phyloP scores from a whole-genome alignment of 2,888 invertebrate species.

The Phaedon cochleariae region DNA sequence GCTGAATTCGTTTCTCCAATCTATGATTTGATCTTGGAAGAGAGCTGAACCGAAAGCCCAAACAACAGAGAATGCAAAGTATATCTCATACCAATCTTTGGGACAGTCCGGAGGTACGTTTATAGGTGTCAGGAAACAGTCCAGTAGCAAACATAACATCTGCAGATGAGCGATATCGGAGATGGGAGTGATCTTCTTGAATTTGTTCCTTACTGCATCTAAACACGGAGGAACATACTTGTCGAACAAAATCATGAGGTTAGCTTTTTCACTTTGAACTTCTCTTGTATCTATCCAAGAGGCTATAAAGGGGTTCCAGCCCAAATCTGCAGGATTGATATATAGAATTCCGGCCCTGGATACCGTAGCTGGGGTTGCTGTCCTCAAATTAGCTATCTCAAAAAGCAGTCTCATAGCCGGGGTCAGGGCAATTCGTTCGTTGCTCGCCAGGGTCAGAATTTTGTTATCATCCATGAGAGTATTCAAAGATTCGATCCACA shows the following conservation, averaged over 20 bases:
- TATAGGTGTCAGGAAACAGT: slow-evolving; percentile 81
- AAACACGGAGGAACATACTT: slow-evolving; percentile 89
- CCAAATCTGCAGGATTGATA: slow-evolving; percentile 92
- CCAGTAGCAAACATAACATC: slow-evolving; percentile 86
- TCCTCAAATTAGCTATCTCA: slow-evolving; percentile 88
- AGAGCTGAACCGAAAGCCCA: slow-evolving; percentile 95
- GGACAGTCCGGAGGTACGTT: slow-evolving; percentile 89
- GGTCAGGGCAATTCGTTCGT: slow-evolving; percentile 92
- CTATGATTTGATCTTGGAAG: slow-evolving; percentile 90
- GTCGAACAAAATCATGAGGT: slow-evolving; percentile 87
- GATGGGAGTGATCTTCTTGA: slow-evolving; percentile 91
- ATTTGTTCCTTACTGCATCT: slow-evolving; percentile 76
- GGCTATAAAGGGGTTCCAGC: slow-evolving; percentile 92
- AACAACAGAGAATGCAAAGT: slow-evolving; percentile 88
- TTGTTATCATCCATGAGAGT: slow-evolving; percentile 98
- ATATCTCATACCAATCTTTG: slow-evolving; percentile 93
- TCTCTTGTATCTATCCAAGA: slow-evolving; percentile 87
- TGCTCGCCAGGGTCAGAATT: slow-evolving; percentile 91
- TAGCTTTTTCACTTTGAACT: slow-evolving; percentile 78
- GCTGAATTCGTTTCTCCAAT: slow-evolving; percentile 93
- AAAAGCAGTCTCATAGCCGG: slow-evolving; percentile 91
- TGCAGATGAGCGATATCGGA: slow-evolving; percentile 89
- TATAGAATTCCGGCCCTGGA: slow-evolving; percentile 94
- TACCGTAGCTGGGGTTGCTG: slow-evolving; percentile 95
- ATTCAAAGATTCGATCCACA: slow-evolving; percentile 98